phyloP scores from a whole-genome alignment of 2,888 invertebrate species.

The Rutpela maculata region DNA sequence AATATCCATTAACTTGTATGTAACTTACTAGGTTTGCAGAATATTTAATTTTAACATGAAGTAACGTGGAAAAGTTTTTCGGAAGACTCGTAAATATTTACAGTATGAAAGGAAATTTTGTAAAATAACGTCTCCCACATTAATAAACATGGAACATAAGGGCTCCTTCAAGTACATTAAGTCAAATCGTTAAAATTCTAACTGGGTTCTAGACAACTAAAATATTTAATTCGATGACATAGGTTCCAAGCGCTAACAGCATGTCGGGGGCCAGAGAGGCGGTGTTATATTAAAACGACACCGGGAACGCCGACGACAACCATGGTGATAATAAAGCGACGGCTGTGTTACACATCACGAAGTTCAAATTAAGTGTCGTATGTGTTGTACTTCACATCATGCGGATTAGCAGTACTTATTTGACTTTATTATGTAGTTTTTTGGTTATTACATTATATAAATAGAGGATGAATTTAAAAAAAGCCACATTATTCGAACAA shows the following conservation, averaged over 20 bases:
- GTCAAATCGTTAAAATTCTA: slow-evolving; percentile 23
- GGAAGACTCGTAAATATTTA: slow-evolving; percentile 21
- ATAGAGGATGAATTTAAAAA: too few species aligned
- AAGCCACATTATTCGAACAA: too few species aligned
- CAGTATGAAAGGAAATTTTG: neutral
- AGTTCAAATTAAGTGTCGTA: slow-evolving; percentile 52
- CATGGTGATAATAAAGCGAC: slow-evolving; percentile 50
- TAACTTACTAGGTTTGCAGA: neutral
- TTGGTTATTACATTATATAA: too few species aligned
- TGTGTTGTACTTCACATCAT: slow-evolving; percentile 14
- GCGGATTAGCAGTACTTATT: neutral
- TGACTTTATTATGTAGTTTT: too few species aligned
- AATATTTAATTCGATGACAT: slow-evolving; percentile 30
- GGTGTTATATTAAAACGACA: slow-evolving; percentile 30
- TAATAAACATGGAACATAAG: slow-evolving; percentile 28
- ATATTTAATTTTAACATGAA: slow-evolving; percentile 12
- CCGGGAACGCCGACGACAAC: slow-evolving; percentile 39
- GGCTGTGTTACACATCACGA: slow-evolving; percentile 47
- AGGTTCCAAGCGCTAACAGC: slow-evolving; percentile 11
- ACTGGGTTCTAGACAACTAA: slow-evolving; percentile 28
- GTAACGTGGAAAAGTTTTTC: neutral
- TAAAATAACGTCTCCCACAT: slow-evolving; percentile 1
- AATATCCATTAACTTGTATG: too few species aligned
- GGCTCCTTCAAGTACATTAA: slow-evolving; percentile 20
- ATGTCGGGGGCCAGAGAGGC: neutral